Evolutionary conservation across 2,113 vertebrate species (phyloP), one percentile per base, ranked within the genome.

Genomic region (Strix aluco): DNA sequence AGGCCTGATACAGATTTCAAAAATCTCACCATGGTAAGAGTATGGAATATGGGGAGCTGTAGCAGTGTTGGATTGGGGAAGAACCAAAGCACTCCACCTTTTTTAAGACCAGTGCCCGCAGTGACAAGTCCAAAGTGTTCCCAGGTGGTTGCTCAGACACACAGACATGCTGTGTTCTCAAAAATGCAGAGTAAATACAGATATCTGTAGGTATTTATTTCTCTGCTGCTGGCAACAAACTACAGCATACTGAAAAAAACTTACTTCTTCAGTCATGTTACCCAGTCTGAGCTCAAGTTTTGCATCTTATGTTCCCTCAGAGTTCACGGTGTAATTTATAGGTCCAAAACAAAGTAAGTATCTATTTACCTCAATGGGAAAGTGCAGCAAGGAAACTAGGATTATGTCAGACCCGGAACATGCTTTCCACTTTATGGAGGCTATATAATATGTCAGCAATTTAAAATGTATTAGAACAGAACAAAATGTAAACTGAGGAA

Each of bases 51-150:
- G 42, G 30, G 9, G 18, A 88, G 42, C 49, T 78, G 25, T 25
- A 71, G 46, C 59, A 81, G 58, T 8, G 63, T 54, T 26, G 9
- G 38, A 58, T 30, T 14, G 26, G 36, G 18, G 7, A 91, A 40
- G 38, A 74, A 67, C 8, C 14, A 42, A 84, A 74, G 25, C 25
- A 19, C 51, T 46, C 14, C 0, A 0, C 0, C 1, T 15, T n/a
- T 79, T 16, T 62, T 72, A 42, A 42, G 49, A 72, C 12, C 0
- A 3, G 34, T 29, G 81, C 34, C 34, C 80, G 32, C 21, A 13
- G 29, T 40, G 58, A 51, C 6, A 55, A 75, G 14, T 81, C 25
- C 18, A 16, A 67, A 79, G 23, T 29, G 20, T n/a, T 86, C 32
- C n/a, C 32, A 47, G 54, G 18, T 40, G 32, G 29, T 15, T 67